phyloP scores from a whole-genome alignment of 2,797 vertebrate genomes.

The Clamator glandarius region DNA sequence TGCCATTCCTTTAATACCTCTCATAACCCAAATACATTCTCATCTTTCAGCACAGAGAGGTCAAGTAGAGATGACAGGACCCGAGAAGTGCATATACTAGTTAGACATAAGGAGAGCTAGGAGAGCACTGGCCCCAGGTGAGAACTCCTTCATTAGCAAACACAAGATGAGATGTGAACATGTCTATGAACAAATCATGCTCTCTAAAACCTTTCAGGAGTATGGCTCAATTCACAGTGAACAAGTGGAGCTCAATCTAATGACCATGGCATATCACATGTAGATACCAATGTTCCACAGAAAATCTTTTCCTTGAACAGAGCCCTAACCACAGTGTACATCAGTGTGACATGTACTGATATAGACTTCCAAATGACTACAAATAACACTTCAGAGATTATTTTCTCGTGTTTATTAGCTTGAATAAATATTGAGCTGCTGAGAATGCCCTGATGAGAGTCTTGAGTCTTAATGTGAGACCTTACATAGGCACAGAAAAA shows the following conservation, averaged over 20 bases:
- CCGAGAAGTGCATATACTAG: neutral
- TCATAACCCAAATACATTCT: neutral
- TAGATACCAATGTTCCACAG: neutral
- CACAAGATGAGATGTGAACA: neutral
- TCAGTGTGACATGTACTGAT: neutral
- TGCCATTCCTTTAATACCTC: neutral
- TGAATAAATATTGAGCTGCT: neutral
- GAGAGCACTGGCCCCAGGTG: neutral
- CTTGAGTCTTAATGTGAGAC: neutral
- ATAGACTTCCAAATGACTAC: neutral
- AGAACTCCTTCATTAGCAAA: neutral
- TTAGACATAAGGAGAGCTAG: neutral
- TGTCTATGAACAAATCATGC: neutral
- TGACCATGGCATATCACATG: neutral
- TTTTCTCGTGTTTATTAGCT: conserved; percentile 5
- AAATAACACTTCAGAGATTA: conserved; percentile 4
- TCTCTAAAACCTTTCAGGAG: neutral
- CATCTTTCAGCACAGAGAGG: neutral
- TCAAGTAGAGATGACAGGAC: neutral
- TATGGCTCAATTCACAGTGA: neutral
- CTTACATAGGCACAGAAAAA: neutral
- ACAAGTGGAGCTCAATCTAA: neutral
- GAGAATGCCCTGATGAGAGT: neutral
- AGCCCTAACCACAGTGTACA: neutral
- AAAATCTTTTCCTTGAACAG: neutral